Evolutionary conservation across 2,113 vertebrate genomes (phyloP).

Genomic region (Nycticryphes semicollaris): DNA sequence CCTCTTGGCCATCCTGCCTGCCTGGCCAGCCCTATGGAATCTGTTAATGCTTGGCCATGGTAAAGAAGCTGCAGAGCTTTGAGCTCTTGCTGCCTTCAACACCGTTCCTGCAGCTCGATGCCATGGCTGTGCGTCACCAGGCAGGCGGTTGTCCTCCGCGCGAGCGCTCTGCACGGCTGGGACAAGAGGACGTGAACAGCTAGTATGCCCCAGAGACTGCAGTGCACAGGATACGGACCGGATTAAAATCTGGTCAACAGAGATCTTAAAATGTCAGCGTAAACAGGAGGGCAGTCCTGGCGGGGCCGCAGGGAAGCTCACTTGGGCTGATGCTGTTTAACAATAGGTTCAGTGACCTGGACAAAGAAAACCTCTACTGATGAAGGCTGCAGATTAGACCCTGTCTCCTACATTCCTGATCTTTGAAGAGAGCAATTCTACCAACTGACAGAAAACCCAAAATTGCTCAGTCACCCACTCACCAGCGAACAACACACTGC

Average conservation of each 20-base stretch:
- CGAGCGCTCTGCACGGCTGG: not conserved
- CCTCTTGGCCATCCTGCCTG: not conserved
- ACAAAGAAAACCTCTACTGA: conserved; percentile 50
- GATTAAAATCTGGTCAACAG: conserved; percentile 56
- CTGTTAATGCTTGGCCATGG: not conserved
- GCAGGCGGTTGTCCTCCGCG: not conserved
- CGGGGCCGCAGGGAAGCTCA: not conserved
- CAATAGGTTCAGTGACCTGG: conserved; percentile 61
- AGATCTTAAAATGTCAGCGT: conserved; percentile 52
- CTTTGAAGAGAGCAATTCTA: not conserved
- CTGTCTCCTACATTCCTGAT: not conserved
- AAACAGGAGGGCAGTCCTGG: conserved; percentile 56
- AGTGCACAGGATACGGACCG: conserved; percentile 32
- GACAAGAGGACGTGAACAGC: not conserved
- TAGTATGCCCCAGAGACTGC: conserved; percentile 31
- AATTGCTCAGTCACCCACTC: not conserved
- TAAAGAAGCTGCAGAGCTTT: not conserved
- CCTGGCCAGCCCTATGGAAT: not conserved
- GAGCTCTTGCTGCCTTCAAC: not conserved
- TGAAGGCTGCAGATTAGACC: conserved; percentile 28
- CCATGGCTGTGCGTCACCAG: not conserved
- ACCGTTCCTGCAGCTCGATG: not conserved
- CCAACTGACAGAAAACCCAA: not conserved
- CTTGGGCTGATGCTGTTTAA: conserved; percentile 22
- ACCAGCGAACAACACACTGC: accelerated